These are phyloP conservation scores for Oscheius sp. DNA, from an alignment of 1,140 invertebrate genomes.

Conservation along the genomic window DNA sequence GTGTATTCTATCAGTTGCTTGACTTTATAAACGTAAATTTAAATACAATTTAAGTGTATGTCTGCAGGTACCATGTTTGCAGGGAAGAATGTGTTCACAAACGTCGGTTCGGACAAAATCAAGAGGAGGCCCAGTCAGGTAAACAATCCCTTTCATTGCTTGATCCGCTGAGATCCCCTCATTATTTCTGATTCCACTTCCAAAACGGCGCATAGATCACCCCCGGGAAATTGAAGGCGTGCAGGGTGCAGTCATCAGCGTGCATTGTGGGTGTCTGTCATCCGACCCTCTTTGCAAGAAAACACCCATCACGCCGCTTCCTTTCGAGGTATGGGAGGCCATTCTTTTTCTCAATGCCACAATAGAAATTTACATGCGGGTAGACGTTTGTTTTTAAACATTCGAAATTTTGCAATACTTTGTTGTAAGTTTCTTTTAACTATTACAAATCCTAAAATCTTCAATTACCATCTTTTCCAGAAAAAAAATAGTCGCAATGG, in stretches of 20 bases:
- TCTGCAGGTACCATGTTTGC: slow-evolving; percentile 26
- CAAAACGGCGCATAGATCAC: too few species aligned
- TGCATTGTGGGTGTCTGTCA: slow-evolving; percentile 2
- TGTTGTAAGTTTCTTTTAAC: too few species aligned
- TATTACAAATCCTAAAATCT: too few species aligned
- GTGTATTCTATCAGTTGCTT: background rate
- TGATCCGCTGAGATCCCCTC: background rate
- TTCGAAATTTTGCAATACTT: background rate
- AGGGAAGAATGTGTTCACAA: slow-evolving; percentile 35
- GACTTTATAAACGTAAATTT: background rate
- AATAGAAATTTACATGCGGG: too few species aligned
- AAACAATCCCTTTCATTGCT: background rate
- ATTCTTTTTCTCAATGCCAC: too few species aligned
- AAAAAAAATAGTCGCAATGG: too few species aligned
- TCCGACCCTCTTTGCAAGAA: slow-evolving; percentile 7
- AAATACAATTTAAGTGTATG: too few species aligned
- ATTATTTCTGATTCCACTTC: background rate
- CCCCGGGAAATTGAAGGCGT: slow-evolving; percentile 7
- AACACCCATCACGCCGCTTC: background rate
- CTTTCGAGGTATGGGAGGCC: too few species aligned
- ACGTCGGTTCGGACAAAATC: slow-evolving; percentile 13
- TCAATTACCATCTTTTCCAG: too few species aligned
- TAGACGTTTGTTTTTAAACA: too few species aligned
- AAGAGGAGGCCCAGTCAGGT: slow-evolving; percentile 30
- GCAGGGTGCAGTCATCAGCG: slow-evolving; percentile 1